Conservation (phyloP, 2,888 invertebrate genomes). For the Agriotes lineatus region DNA sequence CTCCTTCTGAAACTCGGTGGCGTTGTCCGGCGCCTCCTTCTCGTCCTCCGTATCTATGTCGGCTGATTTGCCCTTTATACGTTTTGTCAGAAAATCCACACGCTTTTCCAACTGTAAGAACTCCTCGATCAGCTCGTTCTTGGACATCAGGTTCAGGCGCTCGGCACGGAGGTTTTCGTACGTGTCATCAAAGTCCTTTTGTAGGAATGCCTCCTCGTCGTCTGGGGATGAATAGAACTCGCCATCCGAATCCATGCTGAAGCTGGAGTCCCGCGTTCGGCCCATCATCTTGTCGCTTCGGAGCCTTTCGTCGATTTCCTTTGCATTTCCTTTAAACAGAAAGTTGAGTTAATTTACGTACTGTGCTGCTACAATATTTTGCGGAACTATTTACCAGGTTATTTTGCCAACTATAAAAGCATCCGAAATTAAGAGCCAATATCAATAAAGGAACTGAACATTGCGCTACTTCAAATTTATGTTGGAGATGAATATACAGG, state of each 20-base stretch:
- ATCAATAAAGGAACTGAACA: too few relatives aligned
- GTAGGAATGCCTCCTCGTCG: conserved; percentile 91
- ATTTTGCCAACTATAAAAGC: too few relatives aligned
- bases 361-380: too few relatives aligned
- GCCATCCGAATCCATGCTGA: conserved; percentile 87
- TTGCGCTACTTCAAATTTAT: too few relatives aligned
- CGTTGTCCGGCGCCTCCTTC: conserved; percentile 62
- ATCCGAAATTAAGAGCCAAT: too few relatives aligned
- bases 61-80: conserved; percentile 64
- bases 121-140: conserved; percentile 89
- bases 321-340: conserved; percentile 50
- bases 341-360: too few relatives aligned
- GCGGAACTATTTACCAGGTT: too few relatives aligned
- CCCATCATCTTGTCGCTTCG: conserved; percentile 62
- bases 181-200: conserved; percentile 91
- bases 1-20: conserved; percentile 71
- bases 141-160: conserved; percentile 84
- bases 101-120: conserved; percentile 86
- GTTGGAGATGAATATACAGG: too few relatives aligned
- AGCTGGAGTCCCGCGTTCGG: conserved; percentile 84
- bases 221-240: conserved; percentile 88
- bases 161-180: conserved; percentile 93
- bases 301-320: conserved; percentile 61
- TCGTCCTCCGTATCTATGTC: conserved; percentile 52
- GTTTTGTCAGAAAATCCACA: conserved; percentile 77